Evolutionary conservation across 1,140 invertebrate species (phyloP).

Genomic region (Drosophila lacertosa): DNA sequence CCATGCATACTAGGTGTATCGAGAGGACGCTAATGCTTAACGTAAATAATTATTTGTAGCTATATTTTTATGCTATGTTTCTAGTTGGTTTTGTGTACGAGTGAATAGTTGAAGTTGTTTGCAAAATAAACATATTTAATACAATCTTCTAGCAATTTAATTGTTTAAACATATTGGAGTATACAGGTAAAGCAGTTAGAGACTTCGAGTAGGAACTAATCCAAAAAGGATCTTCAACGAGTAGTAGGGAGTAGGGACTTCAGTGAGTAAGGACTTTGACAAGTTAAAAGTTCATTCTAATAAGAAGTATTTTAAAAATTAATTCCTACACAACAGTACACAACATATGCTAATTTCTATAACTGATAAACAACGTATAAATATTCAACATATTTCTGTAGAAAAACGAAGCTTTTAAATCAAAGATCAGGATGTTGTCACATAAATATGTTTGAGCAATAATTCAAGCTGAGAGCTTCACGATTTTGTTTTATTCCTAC

Average conservation of each 20-base stretch:
- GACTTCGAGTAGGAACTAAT: background rate
- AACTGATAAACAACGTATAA: too few relatives aligned
- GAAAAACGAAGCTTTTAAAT: too few relatives aligned
- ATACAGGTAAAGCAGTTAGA: background rate
- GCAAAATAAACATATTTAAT: conserved; percentile 42
- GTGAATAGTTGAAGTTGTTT: conserved; percentile 21
- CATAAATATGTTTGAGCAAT: too few relatives aligned
- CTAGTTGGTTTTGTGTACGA: conserved; percentile 45
- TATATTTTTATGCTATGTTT: conserved; percentile 35
- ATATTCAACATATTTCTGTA: too few relatives aligned
- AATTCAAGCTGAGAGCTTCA: conserved; percentile 8
- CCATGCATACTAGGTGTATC: conserved; percentile 19
- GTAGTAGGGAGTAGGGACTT: background rate
- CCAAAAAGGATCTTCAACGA: background rate
- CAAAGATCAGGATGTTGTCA: too few relatives aligned
- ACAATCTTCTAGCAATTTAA: background rate
- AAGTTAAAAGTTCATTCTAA: background rate
- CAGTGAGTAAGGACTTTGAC: background rate
- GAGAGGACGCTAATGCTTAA: conserved; percentile 23
- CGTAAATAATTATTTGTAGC: conserved; percentile 15
- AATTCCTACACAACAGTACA: too few relatives aligned
- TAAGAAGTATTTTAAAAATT: too few relatives aligned
- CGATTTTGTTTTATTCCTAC: conserved; percentile 8
- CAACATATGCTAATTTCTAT: too few relatives aligned
- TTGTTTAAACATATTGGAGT: background rate